phyloP scores from a whole-genome alignment of 2,113 vertebrate genomes.

The Elephas maximus region DNA sequence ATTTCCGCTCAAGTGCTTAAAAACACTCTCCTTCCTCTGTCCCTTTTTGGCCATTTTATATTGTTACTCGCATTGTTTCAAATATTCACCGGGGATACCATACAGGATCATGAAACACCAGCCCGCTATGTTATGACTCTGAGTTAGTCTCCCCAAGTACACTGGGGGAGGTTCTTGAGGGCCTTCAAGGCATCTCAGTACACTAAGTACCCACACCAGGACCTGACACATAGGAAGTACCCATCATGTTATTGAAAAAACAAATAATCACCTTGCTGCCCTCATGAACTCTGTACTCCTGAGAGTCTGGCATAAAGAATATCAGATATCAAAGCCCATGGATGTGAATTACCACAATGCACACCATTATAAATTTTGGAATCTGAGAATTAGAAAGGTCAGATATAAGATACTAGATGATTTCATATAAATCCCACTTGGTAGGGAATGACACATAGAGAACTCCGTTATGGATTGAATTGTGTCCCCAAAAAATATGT shows the following conservation, averaged over 20 bases:
- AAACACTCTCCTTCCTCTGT: slow-evolving; percentile 45
- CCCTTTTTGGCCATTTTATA: slow-evolving; percentile 39
- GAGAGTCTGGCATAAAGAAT: slow-evolving; percentile 12
- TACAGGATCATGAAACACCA: neutral
- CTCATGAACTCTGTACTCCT: neutral
- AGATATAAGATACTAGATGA: neutral
- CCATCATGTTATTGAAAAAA: neutral
- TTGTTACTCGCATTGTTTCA: slow-evolving; percentile 34
- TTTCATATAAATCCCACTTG: slow-evolving; percentile 18
- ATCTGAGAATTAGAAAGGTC: slow-evolving; percentile 1
- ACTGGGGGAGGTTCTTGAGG: neutral
- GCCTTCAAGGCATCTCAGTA: neutral
- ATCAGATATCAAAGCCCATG: neutral
- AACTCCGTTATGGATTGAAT: neutral
- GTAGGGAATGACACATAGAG: neutral
- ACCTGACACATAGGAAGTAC: neutral
- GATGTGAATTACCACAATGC: neutral
- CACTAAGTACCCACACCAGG: neutral
- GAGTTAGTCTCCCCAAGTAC: neutral
- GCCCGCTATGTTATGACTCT: neutral
- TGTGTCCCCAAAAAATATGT: too few species aligned
- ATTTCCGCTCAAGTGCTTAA: slow-evolving; percentile 1
- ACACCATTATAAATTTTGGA: slow-evolving; percentile 2
- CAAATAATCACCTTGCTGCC: neutral
- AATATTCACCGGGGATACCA: neutral